Percentiles rank a stretch among this genome's conserved stretches.
Evolutionary conservation across 1,140 invertebrate genomes (phyloP).

Genomic region (Dendrolimus kikuchii): DNA sequence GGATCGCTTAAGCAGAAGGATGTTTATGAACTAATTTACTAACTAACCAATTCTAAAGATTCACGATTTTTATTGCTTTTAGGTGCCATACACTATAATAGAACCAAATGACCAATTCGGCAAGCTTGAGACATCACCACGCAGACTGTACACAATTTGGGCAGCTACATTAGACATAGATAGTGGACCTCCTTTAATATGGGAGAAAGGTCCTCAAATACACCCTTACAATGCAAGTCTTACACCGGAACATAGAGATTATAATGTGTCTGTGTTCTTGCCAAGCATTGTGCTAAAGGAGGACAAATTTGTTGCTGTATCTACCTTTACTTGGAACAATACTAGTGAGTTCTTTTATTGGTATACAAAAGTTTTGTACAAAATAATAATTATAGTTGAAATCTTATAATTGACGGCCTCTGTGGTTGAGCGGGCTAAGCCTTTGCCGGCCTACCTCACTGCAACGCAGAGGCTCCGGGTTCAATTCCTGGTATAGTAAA

Average conservation of each 20-base stretch:
- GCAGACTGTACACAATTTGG: slow-evolving; percentile 34
- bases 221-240: slow-evolving; percentile 15
- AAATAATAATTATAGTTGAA: too few relatives aligned
- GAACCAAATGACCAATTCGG: slow-evolving; percentile 4
- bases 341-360: slow-evolving; percentile 8
- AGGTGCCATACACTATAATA: slow-evolving; percentile 36
- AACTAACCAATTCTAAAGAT: neutral
- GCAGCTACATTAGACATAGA: slow-evolving; percentile 20
- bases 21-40: too few relatives aligned
- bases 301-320: slow-evolving; percentile 10
- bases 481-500: too few relatives aligned
- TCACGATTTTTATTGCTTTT: slow-evolving; percentile 12
- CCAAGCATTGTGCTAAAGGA: neutral
- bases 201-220: slow-evolving; percentile 21
- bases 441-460: too few relatives aligned
- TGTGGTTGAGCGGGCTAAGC: too few relatives aligned
- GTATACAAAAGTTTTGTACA: too few relatives aligned
- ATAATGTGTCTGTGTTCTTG: slow-evolving; percentile 21
- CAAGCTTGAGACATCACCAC: neutral
- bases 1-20: too few relatives aligned
- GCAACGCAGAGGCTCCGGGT: too few relatives aligned
- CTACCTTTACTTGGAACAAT: slow-evolving; percentile 33
- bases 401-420: too few relatives aligned
- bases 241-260: slow-evolving; percentile 15
- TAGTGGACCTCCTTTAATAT: slow-evolving; percentile 23